These are phyloP conservation scores for Chymomyza caudatula DNA, from an alignment of 2,888 invertebrate genomes.

Conservation along the genomic window DNA sequence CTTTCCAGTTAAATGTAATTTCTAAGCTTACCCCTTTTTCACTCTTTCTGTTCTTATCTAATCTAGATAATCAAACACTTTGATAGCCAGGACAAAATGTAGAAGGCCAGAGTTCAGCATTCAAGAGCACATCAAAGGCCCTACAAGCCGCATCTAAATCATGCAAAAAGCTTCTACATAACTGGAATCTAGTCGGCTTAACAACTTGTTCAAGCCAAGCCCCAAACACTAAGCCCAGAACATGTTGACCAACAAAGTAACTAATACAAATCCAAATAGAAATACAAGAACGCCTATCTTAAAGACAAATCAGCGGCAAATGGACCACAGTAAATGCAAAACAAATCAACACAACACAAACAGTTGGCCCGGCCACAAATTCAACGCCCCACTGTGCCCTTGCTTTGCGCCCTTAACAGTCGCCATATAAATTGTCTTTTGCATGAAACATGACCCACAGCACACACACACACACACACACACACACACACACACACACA, in stretches of 20 bases:
- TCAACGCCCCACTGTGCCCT: slow-evolving; percentile 2
- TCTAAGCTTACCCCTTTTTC: too few relatives aligned
- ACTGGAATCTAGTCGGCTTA: slow-evolving; percentile 38
- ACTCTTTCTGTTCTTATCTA: background rate
- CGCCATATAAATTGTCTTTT: slow-evolving; percentile 48
- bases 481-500: background rate
- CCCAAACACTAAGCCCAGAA: slow-evolving; percentile 13
- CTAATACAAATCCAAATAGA: background rate
- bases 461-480: slow-evolving; percentile 10
- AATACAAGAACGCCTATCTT: slow-evolving; percentile 55
- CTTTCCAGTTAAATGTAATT: too few relatives aligned
- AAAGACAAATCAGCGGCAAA: slow-evolving; percentile 62
- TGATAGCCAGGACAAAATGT: background rate
- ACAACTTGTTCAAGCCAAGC: slow-evolving; percentile 40
- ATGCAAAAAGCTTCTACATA: background rate
- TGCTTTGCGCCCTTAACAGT: slow-evolving; percentile 23
- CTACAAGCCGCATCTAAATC: background rate
- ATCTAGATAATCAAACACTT: background rate
- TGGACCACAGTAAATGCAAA: slow-evolving; percentile 48
- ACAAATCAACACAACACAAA: slow-evolving; percentile 31
- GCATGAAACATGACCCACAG: slow-evolving; percentile 61
- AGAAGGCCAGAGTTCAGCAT: too few relatives aligned
- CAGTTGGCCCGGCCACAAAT: background rate
- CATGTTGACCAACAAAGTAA: background rate
- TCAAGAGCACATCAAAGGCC: background rate